phyloP scores from a whole-genome alignment of 2,888 invertebrate species.

The Philonicus albiceps region DNA sequence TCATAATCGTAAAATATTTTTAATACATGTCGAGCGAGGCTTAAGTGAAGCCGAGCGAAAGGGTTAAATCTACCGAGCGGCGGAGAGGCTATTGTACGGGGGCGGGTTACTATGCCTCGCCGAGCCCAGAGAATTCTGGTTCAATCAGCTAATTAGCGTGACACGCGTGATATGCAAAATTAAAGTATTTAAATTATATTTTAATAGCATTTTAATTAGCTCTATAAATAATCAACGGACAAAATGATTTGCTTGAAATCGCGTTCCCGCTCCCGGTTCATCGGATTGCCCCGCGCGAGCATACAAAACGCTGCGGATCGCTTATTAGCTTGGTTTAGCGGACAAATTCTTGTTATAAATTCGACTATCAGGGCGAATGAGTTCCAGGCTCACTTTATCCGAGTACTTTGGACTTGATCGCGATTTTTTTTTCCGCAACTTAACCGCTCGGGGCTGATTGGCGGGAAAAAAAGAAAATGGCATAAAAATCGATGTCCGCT shows the following conservation, averaged over 20 bases:
- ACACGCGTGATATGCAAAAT: slow-evolving; percentile 40
- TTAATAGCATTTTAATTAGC: slow-evolving; percentile 44
- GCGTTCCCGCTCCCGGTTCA: not conserved
- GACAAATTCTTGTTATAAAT: slow-evolving; percentile 2
- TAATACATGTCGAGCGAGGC: slow-evolving; percentile 42
- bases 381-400: not conserved
- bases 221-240: slow-evolving; percentile 26
- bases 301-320: not conserved
- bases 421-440: not conserved
- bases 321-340: slow-evolving; percentile 9
- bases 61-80: slow-evolving; percentile 38
- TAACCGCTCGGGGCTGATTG: not conserved
- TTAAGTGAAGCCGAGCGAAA: slow-evolving; percentile 39
- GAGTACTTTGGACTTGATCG: not conserved
- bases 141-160: slow-evolving; percentile 41
- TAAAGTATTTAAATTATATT: slow-evolving; percentile 44
- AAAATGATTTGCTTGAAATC: slow-evolving; percentile 35
- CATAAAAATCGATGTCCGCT: not conserved
- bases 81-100: not conserved
- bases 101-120: not conserved
- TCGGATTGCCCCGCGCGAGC: not conserved
- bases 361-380: slow-evolving; percentile 8
- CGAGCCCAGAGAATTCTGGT: slow-evolving; percentile 13
- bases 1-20: slow-evolving; percentile 46
- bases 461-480: not conserved